Percentiles rank a stretch among this genome's conserved stretches.
Evolutionary conservation across 2,113 vertebrate genomes (phyloP).

Genomic region (Chaetura pelagica): DNA sequence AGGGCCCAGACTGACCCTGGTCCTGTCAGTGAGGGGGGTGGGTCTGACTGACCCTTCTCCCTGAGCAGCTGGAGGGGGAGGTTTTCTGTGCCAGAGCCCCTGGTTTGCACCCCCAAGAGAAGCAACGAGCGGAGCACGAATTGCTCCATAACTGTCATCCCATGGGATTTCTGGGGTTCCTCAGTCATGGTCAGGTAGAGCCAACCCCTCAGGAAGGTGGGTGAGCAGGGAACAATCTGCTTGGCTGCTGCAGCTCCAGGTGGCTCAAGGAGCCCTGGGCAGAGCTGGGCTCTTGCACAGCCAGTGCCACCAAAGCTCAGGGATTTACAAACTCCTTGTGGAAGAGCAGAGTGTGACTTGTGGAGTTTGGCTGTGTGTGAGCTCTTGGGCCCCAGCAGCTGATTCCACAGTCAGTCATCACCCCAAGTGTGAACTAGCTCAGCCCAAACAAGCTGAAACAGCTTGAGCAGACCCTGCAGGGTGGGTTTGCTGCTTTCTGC

Average conservation of each 20-base stretch:
- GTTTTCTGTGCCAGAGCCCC: not conserved
- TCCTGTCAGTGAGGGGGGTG: fast-evolving
- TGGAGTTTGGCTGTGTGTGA: not conserved
- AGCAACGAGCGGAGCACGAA: not conserved
- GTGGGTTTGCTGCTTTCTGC: not conserved
- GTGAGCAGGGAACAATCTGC: not conserved
- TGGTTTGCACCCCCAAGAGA: not conserved
- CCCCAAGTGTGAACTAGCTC: not conserved
- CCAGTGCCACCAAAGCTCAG: not conserved
- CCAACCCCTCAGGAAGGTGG: not conserved
- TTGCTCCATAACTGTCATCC: not conserved
- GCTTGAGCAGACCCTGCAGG: fast-evolving
- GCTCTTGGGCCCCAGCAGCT: not conserved
- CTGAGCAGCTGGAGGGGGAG: not conserved
- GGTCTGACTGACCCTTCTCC: not conserved
- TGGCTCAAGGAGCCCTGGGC: not conserved
- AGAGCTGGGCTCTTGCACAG: fast-evolving
- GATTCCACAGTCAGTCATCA: not conserved
- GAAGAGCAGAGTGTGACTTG: not conserved
- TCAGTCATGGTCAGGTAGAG: not conserved
- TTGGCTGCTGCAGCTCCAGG: not conserved
- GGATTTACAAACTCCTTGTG: not conserved
- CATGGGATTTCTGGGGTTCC: not conserved
- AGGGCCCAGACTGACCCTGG: not conserved
- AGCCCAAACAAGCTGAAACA: not conserved